phyloP scores from a whole-genome alignment of 2,888 invertebrate species.

The Pachydiplax longipennis region DNA sequence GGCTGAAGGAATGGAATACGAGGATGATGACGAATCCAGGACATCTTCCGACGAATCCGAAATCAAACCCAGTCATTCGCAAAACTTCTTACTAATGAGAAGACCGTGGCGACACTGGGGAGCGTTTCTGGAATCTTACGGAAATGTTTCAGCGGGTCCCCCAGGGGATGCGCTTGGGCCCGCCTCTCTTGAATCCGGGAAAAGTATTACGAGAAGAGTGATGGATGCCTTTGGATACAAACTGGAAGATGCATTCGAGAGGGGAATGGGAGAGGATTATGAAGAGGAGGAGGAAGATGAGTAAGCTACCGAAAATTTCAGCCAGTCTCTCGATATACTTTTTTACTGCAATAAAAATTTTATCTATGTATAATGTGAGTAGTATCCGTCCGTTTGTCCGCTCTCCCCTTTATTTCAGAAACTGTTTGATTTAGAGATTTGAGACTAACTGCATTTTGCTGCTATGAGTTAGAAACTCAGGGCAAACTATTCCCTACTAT shows the following conservation, averaged over 20 bases:
- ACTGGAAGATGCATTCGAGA: conserved; percentile 47
- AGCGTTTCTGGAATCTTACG: not conserved
- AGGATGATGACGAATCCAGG: not conserved
- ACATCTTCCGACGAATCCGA: not conserved
- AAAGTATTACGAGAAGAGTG: conserved; percentile 31
- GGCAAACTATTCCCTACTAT: no score
- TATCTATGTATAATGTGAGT: no score
- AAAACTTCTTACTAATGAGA: not conserved
- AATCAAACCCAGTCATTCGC: not conserved
- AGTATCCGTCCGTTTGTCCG: no score
- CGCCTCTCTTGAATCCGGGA: not conserved
- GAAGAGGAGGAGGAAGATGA: not conserved
- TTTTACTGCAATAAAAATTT: no score
- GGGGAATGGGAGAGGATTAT: conserved; percentile 47
- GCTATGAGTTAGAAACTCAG: no score
- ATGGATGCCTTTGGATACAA: conserved; percentile 47
- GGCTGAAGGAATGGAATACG: not conserved
- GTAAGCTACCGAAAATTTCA: not conserved
- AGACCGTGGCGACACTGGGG: not conserved
- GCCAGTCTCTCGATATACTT: not conserved
- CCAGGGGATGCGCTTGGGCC: not conserved
- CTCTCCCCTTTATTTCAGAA: no score
- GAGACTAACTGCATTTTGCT: no score
- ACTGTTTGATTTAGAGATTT: no score
- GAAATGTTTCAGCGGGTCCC: not conserved